Evolutionary conservation across 2,797 vertebrate genomes (phyloP).

Genomic region (Tarsius wallacei): DNA sequence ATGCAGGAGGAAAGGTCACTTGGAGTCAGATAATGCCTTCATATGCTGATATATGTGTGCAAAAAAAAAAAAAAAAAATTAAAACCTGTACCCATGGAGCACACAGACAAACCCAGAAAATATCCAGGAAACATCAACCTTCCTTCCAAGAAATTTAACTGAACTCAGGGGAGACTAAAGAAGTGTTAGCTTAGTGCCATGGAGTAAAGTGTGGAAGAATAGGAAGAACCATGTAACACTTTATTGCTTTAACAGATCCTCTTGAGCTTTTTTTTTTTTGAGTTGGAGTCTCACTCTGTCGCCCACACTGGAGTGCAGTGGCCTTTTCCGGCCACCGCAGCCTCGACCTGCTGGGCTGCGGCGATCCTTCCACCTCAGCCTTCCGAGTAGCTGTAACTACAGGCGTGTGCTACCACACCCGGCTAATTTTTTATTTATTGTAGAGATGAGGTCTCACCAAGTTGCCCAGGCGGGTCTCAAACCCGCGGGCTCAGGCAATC

Average conservation of each 20-base stretch:
- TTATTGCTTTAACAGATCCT: constrained; percentile 7
- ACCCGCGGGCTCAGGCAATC: no score
- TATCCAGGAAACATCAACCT: neutral
- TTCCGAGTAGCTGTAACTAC: no score
- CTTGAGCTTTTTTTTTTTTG: no score
- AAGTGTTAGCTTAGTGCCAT: neutral
- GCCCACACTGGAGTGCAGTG: no score
- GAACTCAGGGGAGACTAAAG: neutral
- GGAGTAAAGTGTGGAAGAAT: neutral
- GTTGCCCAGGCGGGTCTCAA: no score
- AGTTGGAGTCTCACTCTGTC: no score
- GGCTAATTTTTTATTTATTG: no score
- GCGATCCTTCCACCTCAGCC: no score
- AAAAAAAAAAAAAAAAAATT: constrained; percentile 33
- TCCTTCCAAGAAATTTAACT: neutral
- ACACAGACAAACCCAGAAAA: neutral
- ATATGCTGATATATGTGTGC: constrained; percentile 23
- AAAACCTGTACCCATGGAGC: neutral
- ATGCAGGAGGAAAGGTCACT: constrained; percentile 21
- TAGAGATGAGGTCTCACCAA: no score
- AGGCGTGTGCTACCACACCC: no score
- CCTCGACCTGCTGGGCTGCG: no score
- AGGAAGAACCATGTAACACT: neutral
- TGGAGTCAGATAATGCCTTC: constrained; percentile 1
- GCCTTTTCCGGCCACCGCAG: no score